Percentiles rank a stretch among this genome's conserved stretches.
phyloP scores from a whole-genome alignment of 2,888 invertebrate species.

The Cephus sareptanus region DNA sequence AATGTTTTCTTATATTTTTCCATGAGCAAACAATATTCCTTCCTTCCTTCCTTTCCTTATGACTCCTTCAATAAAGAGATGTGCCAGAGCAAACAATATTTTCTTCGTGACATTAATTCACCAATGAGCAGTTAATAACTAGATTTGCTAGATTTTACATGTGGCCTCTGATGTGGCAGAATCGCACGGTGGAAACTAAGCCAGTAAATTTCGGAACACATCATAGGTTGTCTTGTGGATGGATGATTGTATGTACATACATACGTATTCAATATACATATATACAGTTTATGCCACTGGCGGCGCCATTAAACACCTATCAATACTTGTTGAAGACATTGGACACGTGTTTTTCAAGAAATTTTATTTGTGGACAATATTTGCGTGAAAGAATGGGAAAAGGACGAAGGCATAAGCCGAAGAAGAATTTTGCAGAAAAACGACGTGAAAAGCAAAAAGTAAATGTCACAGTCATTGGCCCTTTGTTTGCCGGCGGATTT shows the following conservation, averaged over 20 bases:
- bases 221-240: background rate
- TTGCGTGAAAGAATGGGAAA: slow-evolving; percentile 47
- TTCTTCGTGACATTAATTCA: background rate
- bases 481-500: background rate
- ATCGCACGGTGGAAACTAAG: too few relatives aligned
- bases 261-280: background rate
- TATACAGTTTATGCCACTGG: background rate
- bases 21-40: background rate
- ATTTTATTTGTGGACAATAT: background rate
- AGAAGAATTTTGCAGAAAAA: slow-evolving; percentile 62
- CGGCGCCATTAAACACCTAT: background rate
- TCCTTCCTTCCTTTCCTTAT: too few relatives aligned
- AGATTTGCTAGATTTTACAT: background rate
- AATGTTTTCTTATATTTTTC: background rate
- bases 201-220: background rate
- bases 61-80: too few relatives aligned
- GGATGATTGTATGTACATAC: background rate
- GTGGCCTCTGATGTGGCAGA: too few relatives aligned
- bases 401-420: slow-evolving; percentile 54
- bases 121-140: background rate
- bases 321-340: background rate
- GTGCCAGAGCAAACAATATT: background rate
- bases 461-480: background rate
- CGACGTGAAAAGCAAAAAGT: slow-evolving; percentile 61
- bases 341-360: background rate